Evolutionary conservation across 2,113 vertebrate species (phyloP).

Genomic region (Morone saxatilis): DNA sequence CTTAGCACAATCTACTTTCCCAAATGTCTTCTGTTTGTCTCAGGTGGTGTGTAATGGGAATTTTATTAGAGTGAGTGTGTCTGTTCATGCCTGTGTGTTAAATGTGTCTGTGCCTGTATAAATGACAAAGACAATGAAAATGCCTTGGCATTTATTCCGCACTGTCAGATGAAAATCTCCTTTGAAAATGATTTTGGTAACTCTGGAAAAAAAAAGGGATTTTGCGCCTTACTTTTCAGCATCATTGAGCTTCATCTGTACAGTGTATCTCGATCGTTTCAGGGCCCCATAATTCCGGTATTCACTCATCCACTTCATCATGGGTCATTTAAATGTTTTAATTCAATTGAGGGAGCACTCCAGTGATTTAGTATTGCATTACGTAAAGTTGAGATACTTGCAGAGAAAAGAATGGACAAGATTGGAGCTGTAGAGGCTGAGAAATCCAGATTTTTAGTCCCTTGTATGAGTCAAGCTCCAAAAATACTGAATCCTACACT

Average conservation of each 20-base stretch:
- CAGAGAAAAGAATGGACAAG: background rate
- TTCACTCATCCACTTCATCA: constrained; percentile 27
- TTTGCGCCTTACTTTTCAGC: constrained; percentile 16
- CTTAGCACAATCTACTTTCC: constrained; percentile 63
- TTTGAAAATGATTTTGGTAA: constrained; percentile 38
- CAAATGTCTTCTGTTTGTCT: constrained; percentile 69
- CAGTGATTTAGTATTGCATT: constrained; percentile 2
- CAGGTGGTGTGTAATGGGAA: constrained; percentile 62
- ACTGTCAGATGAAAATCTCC: constrained; percentile 32
- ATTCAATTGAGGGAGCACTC: constrained; percentile 25
- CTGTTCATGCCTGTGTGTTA: constrained; percentile 36
- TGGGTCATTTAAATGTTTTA: constrained; percentile 33
- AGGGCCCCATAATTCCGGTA: background rate
- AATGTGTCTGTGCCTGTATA: background rate
- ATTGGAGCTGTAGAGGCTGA: constrained; percentile 3
- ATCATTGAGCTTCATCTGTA: constrained; percentile 20
- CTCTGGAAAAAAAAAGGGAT: background rate
- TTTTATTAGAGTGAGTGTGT: constrained; percentile 50
- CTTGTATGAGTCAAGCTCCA: constrained; percentile 1
- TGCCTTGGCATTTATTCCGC: background rate
- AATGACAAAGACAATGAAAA: constrained; percentile 34
- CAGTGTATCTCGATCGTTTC: constrained; percentile 24
- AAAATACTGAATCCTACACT: constrained; percentile 6
- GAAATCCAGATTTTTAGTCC: background rate
- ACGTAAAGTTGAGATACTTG: background rate